Evolutionary conservation across 2,797 vertebrate genomes (phyloP), one percentile per base, ranked within the genome.

Genomic region (Botia almorhae): DNA sequence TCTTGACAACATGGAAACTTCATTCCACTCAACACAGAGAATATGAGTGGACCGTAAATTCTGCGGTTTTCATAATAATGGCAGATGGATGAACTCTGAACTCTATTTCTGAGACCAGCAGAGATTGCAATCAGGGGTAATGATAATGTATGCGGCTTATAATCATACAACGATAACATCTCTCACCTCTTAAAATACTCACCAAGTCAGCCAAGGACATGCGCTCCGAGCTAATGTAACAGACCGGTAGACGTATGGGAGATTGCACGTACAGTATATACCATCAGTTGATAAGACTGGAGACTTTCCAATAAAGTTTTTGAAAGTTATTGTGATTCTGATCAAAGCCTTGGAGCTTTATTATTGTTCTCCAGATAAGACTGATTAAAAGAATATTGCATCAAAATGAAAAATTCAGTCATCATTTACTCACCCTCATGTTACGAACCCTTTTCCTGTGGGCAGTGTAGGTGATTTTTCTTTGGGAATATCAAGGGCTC

Each of bases 21-120:
- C 26, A 8, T 13, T 58, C 51, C 48, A 65, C 77, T 64, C 29
- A 11, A 70, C 58, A 68, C 21, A 23, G 29, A 55, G 36, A 48
- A 69, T 50, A 76, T 71, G 69, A 83, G 78, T 65, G 69, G 67
- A 79, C 50, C 64, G 29, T 76, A 82, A 79, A 77, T 80, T 69
- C 19, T 26, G 63, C 14, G 46, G 21, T 71, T 78, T 21, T 70
- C 23, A 55, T 78, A 29, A 61, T 61, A 61, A 61, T 61, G 23
- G 12, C 58, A 26, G 13, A 61, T 61, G 58, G 26, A 61, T 39
- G 36, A 39, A 39, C 36, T 7, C 33, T 33, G 23, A 26, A 26
- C 23, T 26, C 23, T 33, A 33, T 33, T 60, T 26, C 58, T 26
- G 12, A 26, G 58, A 60, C 58, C 13, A 26, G 3, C 1, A 29